Evolutionary conservation across 2,888 invertebrate species (phyloP).

Genomic region (Urechis unicinctus): DNA sequence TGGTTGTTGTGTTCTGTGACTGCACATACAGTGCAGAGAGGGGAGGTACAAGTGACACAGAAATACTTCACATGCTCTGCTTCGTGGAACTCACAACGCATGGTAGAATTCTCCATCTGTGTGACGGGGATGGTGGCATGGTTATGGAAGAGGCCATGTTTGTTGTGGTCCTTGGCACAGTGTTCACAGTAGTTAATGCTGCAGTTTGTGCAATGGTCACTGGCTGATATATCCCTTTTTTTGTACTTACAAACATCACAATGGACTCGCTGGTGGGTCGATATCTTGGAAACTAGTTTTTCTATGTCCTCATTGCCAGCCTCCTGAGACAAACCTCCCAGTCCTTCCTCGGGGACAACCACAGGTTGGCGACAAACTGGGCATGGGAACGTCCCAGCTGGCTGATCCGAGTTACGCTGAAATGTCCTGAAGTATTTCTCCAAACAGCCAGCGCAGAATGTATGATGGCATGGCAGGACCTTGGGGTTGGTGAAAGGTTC

Average conservation of each 20-base stretch:
- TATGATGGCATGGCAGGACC: conserved; percentile 20
- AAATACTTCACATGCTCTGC: conserved; percentile 20
- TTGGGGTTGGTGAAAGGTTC: conserved; percentile 18
- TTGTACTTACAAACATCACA: conserved; percentile 21
- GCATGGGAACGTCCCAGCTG: conserved; percentile 15
- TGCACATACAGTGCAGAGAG: conserved; percentile 20
- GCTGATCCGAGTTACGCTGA: conserved; percentile 7
- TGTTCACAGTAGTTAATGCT: conserved; percentile 20
- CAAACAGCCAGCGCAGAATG: conserved; percentile 17
- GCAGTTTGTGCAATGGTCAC: conserved; percentile 19
- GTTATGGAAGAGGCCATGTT: conserved; percentile 17
- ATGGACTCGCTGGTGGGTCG: conserved; percentile 12
- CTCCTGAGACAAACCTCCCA: conserved; percentile 4
- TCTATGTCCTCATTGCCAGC: conserved; percentile 7
- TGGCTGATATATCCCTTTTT: conserved; percentile 12
- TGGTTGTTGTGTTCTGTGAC: conserved; percentile 19
- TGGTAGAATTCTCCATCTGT: conserved; percentile 14
- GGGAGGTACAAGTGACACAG: conserved; percentile 17
- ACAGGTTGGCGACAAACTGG: conserved; percentile 17
- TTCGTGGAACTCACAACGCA: conserved; percentile 18
- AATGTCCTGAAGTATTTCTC: conserved; percentile 14
- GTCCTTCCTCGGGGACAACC: conserved; percentile 9
- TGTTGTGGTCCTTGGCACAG: conserved; percentile 17
- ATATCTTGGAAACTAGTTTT: conserved; percentile 14
- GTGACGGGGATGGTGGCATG: conserved; percentile 16